Base-by-base conservation (phyloP, 2,113 vertebrate species). In the Trematomus loennbergii region DNA sequence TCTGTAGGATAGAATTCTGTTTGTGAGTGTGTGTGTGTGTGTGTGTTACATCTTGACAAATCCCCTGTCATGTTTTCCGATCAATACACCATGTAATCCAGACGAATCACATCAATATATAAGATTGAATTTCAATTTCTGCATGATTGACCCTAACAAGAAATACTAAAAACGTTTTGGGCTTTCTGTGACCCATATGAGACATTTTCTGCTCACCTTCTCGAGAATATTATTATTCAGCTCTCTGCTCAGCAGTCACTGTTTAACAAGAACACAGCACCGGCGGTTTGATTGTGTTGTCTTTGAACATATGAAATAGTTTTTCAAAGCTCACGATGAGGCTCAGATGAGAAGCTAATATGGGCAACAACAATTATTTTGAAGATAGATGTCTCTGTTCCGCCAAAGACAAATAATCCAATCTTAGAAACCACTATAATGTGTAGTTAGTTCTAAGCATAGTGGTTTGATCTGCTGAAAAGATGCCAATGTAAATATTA, bases 71-170 rank as follows among this genome's bases (percentile, higher is more conserved):
- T 36, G 50, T 76, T 72, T 60, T 60, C 49, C 18, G 40, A 86
- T 91, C 85, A 79, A 86, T 87, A 79, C 36, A 10, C 6, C 22
- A 20, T 59, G 57, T 88, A 74, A 90, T 83, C 90, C 75, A 76
- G 76, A 83, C 68, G 85, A 83, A 87, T 73, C 50, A 59, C 58
- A 62, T 86, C 71, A 57, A 53, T 70, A 63, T 33, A 29, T 6
- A 36, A 74, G 59, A 85, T 50, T 72, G 25, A 58, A 79, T 82
- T 3, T 72, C 54, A 83, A 82, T 80, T 72, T 46, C 18, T 11
- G 60, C 76, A 78, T 68, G 48, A 36, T 55, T 73, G 52, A 84
- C 45, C 29, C 8, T 5, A 45, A 76, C 46, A 64, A 40, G 29
- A 22, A 40, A 9, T 43, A 40, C 9, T 12, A 8, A 29, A 75